A percentile compares a stretch with the other conserved stretches of the same genome.
These are phyloP conservation scores for Ptyas mucosa DNA, from an alignment of 2,113 vertebrate genomes.

Conservation along the genomic window DNA sequence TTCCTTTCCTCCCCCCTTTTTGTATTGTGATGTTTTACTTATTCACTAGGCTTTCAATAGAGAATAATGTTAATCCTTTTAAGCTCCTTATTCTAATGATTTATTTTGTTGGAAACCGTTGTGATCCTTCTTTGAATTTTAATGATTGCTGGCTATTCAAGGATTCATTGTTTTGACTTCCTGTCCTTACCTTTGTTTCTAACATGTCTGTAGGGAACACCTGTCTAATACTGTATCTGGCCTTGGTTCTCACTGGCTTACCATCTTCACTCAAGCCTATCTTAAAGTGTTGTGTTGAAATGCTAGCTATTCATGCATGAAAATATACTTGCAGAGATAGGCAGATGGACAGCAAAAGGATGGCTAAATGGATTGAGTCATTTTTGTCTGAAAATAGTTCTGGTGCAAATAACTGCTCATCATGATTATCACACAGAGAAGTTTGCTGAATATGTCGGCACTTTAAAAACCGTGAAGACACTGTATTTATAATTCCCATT, in stretches of 20 bases:
- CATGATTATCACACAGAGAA: conserved; percentile 43
- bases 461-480: conserved; percentile 40
- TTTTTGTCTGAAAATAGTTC: conserved; percentile 61
- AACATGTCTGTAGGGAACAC: conserved; percentile 84
- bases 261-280: conserved; percentile 78
- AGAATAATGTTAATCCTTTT: conserved; percentile 88
- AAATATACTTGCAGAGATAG: conserved; percentile 71
- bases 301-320: conserved; percentile 74
- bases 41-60: conserved; percentile 81
- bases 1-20: conserved; percentile 6
- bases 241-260: conserved; percentile 77
- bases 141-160: conserved; percentile 85
- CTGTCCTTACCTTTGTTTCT: conserved; percentile 88
- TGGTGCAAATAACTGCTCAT: conserved; percentile 32
- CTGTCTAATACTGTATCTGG: conserved; percentile 82
- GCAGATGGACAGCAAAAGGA: conserved; percentile 68
- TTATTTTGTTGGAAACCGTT: conserved; percentile 87
- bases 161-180: conserved; percentile 92
- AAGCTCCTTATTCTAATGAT: conserved; percentile 92
- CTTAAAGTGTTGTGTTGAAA: conserved; percentile 74
- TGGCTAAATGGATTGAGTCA: conserved; percentile 64
- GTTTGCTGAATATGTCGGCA: conserved; percentile 43
- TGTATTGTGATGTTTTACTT: conserved; percentile 74
- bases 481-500: conserved; percentile 22
- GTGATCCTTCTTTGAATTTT: conserved; percentile 90